These are phyloP conservation scores for Kobus ellipsiprymnus DNA, from an alignment of 2,113 vertebrate genomes.

Conservation along the genomic window DNA sequence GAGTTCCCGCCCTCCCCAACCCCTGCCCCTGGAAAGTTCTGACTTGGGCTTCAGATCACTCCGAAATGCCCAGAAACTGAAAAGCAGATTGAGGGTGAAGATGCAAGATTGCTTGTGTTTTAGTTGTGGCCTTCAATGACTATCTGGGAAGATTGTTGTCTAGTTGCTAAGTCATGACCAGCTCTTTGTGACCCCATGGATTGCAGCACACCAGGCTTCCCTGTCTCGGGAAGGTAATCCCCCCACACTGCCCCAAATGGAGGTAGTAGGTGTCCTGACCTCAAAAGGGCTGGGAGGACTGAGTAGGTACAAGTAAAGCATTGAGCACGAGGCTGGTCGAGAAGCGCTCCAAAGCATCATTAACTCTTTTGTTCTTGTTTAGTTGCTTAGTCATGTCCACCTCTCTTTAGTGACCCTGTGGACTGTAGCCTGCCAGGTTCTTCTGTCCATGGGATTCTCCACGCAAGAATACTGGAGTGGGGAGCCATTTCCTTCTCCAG, in stretches of 20 bases:
- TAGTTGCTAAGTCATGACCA: background rate
- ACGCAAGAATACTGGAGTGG: background rate
- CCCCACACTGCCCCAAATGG: background rate
- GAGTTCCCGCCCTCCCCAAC: accelerated
- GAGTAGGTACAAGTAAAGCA: background rate
- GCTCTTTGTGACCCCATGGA: background rate
- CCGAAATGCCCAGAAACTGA: background rate
- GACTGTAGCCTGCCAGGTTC: background rate
- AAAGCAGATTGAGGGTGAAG: background rate
- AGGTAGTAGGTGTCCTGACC: background rate
- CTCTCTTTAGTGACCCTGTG: background rate
- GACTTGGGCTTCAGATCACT: background rate
- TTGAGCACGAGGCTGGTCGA: background rate
- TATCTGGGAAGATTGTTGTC: background rate
- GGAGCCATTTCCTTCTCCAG: background rate
- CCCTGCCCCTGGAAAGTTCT: accelerated
- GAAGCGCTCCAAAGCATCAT: background rate
- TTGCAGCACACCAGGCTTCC: background rate
- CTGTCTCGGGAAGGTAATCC: background rate
- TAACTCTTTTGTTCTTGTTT: background rate
- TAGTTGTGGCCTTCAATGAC: background rate
- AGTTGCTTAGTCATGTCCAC: background rate
- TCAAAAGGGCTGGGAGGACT: background rate
- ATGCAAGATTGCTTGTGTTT: background rate
- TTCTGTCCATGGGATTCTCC: background rate